Conservation (phyloP, 2,113 vertebrate species). For the Salvelinus fontinalis region DNA sequence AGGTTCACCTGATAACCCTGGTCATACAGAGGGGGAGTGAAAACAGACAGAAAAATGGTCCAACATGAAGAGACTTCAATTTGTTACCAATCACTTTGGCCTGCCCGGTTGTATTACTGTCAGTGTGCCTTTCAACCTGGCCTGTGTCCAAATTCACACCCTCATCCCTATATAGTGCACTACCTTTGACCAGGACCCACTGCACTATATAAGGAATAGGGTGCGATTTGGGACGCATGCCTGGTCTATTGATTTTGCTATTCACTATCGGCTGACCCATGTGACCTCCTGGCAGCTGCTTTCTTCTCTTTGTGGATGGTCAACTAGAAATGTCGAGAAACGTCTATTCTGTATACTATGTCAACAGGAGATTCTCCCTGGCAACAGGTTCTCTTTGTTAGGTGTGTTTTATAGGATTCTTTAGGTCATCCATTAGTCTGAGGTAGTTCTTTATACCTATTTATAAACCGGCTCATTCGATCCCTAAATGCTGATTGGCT, state of each 20-base stretch:
- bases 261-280: not conserved
- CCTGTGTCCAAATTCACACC: no score
- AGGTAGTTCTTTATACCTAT: not conserved
- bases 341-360: not conserved
- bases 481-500: no score
- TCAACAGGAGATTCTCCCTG: not conserved
- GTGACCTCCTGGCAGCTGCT: not conserved
- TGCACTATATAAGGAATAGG: no score
- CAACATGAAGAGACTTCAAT: conserved; percentile 34
- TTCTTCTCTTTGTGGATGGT: not conserved
- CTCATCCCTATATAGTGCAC: no score
- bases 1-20: conserved; percentile 31
- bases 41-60: conserved; percentile 29
- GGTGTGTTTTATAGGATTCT: not conserved
- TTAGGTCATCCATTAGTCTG: not conserved
- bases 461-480: no score
- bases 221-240: no score
- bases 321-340: not conserved
- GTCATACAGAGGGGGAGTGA: conserved; percentile 12
- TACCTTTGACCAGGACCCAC: no score
- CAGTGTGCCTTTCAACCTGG: not conserved
- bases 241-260: not conserved
- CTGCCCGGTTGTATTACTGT: conserved; percentile 27
- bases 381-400: not conserved
- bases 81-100: conserved; percentile 32